phyloP scores from a whole-genome alignment of 2,888 invertebrate species.

The Eupithecia pulchellata region DNA sequence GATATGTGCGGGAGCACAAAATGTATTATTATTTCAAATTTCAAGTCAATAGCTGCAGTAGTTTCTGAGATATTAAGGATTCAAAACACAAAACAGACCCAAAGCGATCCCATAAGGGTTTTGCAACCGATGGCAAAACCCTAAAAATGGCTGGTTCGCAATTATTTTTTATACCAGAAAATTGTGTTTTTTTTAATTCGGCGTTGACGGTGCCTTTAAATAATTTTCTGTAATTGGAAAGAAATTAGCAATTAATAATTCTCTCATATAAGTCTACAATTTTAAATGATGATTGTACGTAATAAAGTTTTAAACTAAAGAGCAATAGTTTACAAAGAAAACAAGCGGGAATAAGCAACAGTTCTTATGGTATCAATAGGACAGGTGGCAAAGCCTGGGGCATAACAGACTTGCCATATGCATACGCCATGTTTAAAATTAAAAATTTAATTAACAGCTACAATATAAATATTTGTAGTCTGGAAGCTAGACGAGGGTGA shows the following conservation, averaged over 20 bases:
- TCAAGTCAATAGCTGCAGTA: too few relatives aligned
- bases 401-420: conserved; percentile 63
- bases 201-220: not conserved
- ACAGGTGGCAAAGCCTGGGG: conserved; percentile 71
- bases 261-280: not conserved
- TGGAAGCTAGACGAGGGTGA: not conserved
- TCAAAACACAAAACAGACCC: too few relatives aligned
- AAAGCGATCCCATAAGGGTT: too few relatives aligned
- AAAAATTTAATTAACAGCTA: conserved; percentile 67
- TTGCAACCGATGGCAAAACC: too few relatives aligned
- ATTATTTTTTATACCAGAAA: too few relatives aligned
- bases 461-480: conserved; percentile 54
- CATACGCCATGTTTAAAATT: conserved; percentile 62
- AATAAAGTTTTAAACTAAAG: conserved; percentile 1
- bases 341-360: conserved; percentile 11
- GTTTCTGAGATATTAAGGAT: too few relatives aligned
- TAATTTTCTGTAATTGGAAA: not conserved
- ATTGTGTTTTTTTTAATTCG: not conserved
- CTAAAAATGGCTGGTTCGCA: too few relatives aligned
- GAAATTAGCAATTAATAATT: not conserved
- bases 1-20: too few relatives aligned
- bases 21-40: too few relatives aligned
- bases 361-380: conserved; percentile 45
- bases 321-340: conserved; percentile 11
- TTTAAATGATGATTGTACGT: not conserved